Conservation (phyloP, 2,888 invertebrate species). For the Strigamia transsilvanica region DNA sequence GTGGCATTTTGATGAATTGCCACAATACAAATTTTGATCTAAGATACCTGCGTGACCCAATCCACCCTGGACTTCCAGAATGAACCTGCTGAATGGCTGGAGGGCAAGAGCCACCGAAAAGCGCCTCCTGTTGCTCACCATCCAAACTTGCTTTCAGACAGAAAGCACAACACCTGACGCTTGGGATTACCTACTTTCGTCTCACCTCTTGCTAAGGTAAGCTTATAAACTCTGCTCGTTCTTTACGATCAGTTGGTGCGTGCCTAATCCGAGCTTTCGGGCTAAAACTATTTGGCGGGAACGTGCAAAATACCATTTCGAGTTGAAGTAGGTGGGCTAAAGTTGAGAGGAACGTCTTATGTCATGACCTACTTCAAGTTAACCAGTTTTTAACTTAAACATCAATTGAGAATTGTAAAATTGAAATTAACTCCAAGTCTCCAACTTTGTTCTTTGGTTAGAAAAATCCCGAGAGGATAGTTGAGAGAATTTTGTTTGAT, state of each 20-base stretch:
- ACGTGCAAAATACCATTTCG: conserved; percentile 14
- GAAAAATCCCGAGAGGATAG: not conserved
- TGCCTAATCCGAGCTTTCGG: conserved; percentile 20
- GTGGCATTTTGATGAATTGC: not conserved
- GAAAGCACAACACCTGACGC: conserved; percentile 43
- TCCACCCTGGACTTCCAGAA: not conserved
- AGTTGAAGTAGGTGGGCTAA: conserved; percentile 17
- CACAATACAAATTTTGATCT: not conserved
- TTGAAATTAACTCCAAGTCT: too few relatives aligned
- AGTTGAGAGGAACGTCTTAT: conserved; percentile 22
- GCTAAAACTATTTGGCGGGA: conserved; percentile 20
- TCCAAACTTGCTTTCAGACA: conserved; percentile 34
- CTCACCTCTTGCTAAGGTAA: conserved; percentile 42
- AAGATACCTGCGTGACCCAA: not conserved
- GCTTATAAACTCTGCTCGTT: conserved; percentile 42
- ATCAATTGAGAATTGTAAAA: not conserved
- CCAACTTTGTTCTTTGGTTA: too few relatives aligned
- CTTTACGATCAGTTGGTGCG: conserved; percentile 44
- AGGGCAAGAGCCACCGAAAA: conserved; percentile 22
- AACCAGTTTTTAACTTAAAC: not conserved
- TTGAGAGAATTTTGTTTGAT: too few relatives aligned
- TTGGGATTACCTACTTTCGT: not conserved
- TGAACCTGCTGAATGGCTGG: conserved; percentile 19
- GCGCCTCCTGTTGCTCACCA: conserved; percentile 47
- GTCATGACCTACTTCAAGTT: conserved; percentile 31